phyloP scores from a whole-genome alignment of 2,113 vertebrate species.

The Hyperopisus bebe region DNA sequence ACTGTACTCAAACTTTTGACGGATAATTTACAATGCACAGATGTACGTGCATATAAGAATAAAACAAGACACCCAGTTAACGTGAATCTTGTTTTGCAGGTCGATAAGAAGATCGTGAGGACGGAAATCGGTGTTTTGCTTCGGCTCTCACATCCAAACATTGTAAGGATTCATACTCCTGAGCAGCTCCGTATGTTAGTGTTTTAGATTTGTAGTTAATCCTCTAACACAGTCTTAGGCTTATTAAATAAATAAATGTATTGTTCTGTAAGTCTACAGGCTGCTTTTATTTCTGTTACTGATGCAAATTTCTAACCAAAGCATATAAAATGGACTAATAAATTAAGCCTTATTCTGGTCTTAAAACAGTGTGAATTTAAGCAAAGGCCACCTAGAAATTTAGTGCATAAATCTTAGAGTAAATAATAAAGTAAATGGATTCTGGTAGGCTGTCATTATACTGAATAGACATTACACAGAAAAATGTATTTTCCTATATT shows the following conservation, averaged over 20 bases:
- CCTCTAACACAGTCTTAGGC: neutral
- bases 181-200: neutral
- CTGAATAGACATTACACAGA: neutral
- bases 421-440: neutral
- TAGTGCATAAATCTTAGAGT: neutral
- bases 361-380: neutral
- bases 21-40: neutral
- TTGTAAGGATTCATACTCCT: conserved; percentile 63
- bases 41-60: neutral
- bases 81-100: conserved; percentile 49
- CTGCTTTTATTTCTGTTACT: neutral
- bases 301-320: neutral
- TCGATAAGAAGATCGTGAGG: conserved; percentile 84
- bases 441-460: neutral
- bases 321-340: neutral
- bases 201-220: neutral
- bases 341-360: neutral
- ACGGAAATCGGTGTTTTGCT: conserved; percentile 82
- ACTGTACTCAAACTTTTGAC: neutral
- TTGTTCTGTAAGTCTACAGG: neutral
- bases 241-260: neutral
- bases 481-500: neutral
- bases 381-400: neutral
- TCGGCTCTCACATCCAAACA: conserved; percentile 81
- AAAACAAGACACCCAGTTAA: neutral